Evolutionary conservation across 1,140 invertebrate species (phyloP), one percentile per base, ranked within the genome.

Genomic region (Stegodyphus dumicola): DNA sequence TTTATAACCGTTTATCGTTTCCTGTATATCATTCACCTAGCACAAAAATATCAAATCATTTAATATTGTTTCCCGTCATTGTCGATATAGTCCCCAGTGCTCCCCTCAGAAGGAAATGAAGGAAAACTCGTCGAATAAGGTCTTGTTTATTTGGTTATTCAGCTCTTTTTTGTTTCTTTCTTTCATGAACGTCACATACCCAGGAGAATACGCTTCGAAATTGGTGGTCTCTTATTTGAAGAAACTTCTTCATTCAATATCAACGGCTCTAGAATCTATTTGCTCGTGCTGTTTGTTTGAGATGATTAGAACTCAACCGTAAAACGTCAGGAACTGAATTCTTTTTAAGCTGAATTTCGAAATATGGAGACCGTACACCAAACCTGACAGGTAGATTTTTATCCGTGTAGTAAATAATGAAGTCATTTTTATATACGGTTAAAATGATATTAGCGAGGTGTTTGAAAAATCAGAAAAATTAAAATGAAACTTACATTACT

Each of bases 211-310:
- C 49, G n/a, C 7, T 7, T 13, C 53, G 77, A 56, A 79, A 79
- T 79, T 79, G 77, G 77, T 70, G 67, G 77, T n/a, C 77, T 67
- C 53, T 77, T 79, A 79, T 69, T 79, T 79, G 77, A 79, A 49
- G 65, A 79, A 51, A 53, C 9, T 60, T 60, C 56, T 15, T 60
- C 56, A 60, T 11, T 15, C 9, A 11, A 9, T 11, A 60, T 15
- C 9, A 60, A 9, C 56, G 15, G 9, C 56, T 11, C 56, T 15
- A 60, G 56, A 60, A 60, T 60, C 15, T 60, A 67, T 69, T 79
- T 79, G 49, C 48, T 70, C 49, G 65, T 79, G 49, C 70, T 79
- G 77, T 79, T 79, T 79, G 77, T 70, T 69, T 69, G 77, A 48
- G 66, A 33, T 79, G 77, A 79, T 79, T 79, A 70, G 65, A 79